Evolutionary conservation across 2,888 invertebrate genomes (phyloP), one percentile per base, ranked within the genome.

Genomic region (Aleiodes alternator): DNA sequence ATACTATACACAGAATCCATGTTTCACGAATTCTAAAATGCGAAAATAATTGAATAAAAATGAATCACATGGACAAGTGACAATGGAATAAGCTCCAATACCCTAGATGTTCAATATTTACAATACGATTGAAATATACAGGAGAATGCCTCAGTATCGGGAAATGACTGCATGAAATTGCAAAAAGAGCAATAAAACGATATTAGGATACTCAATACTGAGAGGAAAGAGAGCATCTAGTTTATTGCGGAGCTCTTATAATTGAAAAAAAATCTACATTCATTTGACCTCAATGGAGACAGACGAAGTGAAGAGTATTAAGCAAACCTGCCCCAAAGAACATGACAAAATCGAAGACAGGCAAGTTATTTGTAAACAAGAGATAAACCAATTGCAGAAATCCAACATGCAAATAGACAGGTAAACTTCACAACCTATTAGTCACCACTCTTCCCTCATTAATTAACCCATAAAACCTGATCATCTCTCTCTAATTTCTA

Each of bases 11-110:
- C 38, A 9, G 61, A 34, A 61, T 43, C 38, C 61, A 61, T n/a
- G 14, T 5, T 61, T 34, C 6, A 43, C 38, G 34, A 61, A 61
- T 38, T 61, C 4, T 14, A 43, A 23, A 64, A 64, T 64, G 43
- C 64, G 4, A 43, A 16, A 64, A 48, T 48, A 48, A 64, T 64
- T 64, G 23, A 64, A 64, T 64, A 9, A 9, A 12, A 14, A 64
- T 64, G 43, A 64, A 48, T 12, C 43, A 64, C 43, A 48, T 43
- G 9, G 23, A 48, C 23, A 23, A 48, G 43, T 64, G 64, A 64
- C 43, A 64, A 64, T 64, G 64, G 64, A 64, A 43, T 14, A 16
- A 48, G 16, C 16, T 48, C 64, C 6, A 23, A 38, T n/a, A 8
- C 14, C 38, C 8, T 38, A 34, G 1, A 23, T 34, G 31, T 43